These are phyloP conservation scores for Pteromalus puparum DNA, from an alignment of 1,140 invertebrate species.

Conservation along the genomic window DNA sequence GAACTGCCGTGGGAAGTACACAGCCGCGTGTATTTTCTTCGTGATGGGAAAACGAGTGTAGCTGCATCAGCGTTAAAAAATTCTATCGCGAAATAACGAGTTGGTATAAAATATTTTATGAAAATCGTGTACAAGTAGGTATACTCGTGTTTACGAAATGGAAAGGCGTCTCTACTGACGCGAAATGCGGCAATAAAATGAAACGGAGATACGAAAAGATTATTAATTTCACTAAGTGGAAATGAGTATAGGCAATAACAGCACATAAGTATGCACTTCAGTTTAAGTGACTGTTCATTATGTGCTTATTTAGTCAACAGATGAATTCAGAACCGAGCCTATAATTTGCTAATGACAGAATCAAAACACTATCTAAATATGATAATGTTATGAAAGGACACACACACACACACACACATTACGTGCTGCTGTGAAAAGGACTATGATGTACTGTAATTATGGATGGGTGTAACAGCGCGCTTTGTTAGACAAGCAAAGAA, in stretches of 20 bases:
- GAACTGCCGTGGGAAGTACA: not conserved
- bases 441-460: too few species aligned
- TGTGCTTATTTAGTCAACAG: not conserved
- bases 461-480: too few species aligned
- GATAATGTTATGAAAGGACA: too few species aligned
- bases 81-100: not conserved
- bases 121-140: too few species aligned
- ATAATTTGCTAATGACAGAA: not conserved
- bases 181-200: too few species aligned
- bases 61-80: not conserved
- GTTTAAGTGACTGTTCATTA: constrained; percentile 9
- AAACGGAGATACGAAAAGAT: not conserved
- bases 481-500: too few species aligned
- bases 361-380: not conserved
- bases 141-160: not conserved
- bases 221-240: not conserved
- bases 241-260: too few species aligned
- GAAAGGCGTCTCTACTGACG: too few species aligned
- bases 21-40: too few species aligned
- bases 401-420: too few species aligned
- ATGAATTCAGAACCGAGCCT: not conserved
- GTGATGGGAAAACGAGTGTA: too few species aligned
- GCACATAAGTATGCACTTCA: not conserved
- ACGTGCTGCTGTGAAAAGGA: too few species aligned
- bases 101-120: not conserved